phyloP scores from a whole-genome alignment of 1,140 invertebrate species.

The Propsilocerus akamusi region DNA sequence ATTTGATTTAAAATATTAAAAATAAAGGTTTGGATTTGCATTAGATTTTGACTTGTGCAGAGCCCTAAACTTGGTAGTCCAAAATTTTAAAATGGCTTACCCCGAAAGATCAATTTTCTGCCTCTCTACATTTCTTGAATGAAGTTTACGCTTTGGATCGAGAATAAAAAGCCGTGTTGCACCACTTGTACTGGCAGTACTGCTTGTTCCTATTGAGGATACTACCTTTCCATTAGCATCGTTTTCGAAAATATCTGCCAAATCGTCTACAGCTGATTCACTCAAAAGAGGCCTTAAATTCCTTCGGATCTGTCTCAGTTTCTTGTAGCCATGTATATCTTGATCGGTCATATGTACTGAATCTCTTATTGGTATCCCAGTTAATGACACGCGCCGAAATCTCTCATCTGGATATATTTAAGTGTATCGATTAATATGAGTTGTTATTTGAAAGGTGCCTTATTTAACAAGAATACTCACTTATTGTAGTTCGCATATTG shows the following conservation, averaged over 20 bases:
- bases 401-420: slow-evolving; percentile 9
- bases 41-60: too few species aligned
- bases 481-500: slow-evolving; percentile 21
- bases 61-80: too few species aligned
- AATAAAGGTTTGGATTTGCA: too few species aligned
- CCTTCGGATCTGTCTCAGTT: slow-evolving; percentile 49
- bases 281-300: slow-evolving; percentile 31
- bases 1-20: too few species aligned
- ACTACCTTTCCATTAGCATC: slow-evolving; percentile 14
- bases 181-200: background rate
- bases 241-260: slow-evolving; percentile 15
- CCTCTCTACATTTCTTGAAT: slow-evolving; percentile 18
- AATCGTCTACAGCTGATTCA: slow-evolving; percentile 18
- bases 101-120: slow-evolving; percentile 9
- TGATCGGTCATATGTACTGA: slow-evolving; percentile 32
- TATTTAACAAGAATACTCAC: slow-evolving; percentile 4
- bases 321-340: slow-evolving; percentile 65
- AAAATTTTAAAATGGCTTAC: too few species aligned
- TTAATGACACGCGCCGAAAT: slow-evolving; percentile 15
- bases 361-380: slow-evolving; percentile 8
- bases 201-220: too few species aligned
- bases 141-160: slow-evolving; percentile 14
- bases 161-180: background rate
- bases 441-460: slow-evolving; percentile 5
- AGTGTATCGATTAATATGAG: too few species aligned